These are phyloP conservation scores for Alcis repandata DNA, from an alignment of 2,888 invertebrate genomes.

Conservation along the genomic window DNA sequence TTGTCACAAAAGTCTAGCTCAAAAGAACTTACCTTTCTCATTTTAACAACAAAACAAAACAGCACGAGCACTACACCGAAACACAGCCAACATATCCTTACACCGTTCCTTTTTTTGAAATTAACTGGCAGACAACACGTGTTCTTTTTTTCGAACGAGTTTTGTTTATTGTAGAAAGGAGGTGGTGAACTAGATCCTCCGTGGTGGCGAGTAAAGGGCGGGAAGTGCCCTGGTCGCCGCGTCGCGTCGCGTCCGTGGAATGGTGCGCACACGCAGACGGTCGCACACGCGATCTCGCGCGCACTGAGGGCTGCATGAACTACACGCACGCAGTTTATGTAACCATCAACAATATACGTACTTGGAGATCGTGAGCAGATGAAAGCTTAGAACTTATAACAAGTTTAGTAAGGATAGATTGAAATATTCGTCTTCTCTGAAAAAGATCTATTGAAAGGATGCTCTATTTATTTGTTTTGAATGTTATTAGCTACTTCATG, in stretches of 20 bases:
- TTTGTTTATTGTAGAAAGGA: not conserved
- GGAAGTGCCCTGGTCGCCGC: not conserved
- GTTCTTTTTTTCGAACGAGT: not conserved
- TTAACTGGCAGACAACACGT: not conserved
- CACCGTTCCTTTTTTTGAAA: not conserved
- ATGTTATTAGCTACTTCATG: no score
- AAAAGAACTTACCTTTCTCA: conserved; percentile 7
- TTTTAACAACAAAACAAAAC: not conserved
- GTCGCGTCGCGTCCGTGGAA: not conserved
- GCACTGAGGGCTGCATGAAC: conserved; percentile 14
- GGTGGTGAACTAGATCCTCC: not conserved
- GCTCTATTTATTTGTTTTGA: no score
- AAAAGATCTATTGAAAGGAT: no score
- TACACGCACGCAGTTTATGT: not conserved
- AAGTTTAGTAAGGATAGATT: not conserved
- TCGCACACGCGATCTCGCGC: conserved; percentile 18
- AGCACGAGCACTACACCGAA: conserved; percentile 4
- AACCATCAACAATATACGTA: not conserved
- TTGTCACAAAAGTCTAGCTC: no score
- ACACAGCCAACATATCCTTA: not conserved
- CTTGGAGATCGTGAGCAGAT: not conserved
- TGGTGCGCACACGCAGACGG: conserved; percentile 13
- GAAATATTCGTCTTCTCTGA: not conserved
- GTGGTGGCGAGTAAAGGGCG: not conserved
- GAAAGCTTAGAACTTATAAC: not conserved